Evolutionary conservation across 2,888 invertebrate genomes (phyloP).

Genomic region (Bedellia somnulentella): DNA sequence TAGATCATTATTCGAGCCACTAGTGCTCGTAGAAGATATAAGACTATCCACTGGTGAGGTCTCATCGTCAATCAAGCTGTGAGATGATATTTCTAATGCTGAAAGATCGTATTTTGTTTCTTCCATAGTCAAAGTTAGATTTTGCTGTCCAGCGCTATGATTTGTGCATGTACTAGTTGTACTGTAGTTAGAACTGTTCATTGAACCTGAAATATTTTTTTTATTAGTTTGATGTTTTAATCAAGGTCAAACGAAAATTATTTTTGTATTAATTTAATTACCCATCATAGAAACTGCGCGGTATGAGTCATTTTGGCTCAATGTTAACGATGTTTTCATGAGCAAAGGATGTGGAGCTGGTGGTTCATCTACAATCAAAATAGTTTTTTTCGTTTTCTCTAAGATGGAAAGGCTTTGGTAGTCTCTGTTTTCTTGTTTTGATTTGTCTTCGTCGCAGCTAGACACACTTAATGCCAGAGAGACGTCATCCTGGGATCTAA

Average conservation of each 20-base stretch:
- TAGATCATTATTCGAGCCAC: slow-evolving; percentile 60
- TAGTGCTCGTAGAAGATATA: slow-evolving; percentile 64
- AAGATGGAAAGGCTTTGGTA: slow-evolving; percentile 16
- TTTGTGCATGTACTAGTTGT: slow-evolving; percentile 54
- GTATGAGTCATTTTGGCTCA: slow-evolving; percentile 40
- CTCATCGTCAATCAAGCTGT: slow-evolving; percentile 76
- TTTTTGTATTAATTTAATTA: no score
- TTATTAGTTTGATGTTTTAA: neutral
- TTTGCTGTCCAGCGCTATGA: slow-evolving; percentile 47
- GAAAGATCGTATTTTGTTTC: slow-evolving; percentile 78
- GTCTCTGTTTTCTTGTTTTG: slow-evolving; percentile 31
- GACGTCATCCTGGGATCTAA: slow-evolving; percentile 53
- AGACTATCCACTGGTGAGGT: slow-evolving; percentile 82
- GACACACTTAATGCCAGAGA: slow-evolving; percentile 51
- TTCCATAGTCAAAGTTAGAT: slow-evolving; percentile 66
- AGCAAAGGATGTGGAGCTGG: slow-evolving; percentile 45
- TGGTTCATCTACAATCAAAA: slow-evolving; percentile 43
- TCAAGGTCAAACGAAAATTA: no score
- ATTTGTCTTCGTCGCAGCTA: slow-evolving; percentile 53
- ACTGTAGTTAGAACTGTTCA: slow-evolving; percentile 56
- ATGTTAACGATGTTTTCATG: slow-evolving; percentile 48
- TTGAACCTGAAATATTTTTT: slow-evolving; percentile 43
- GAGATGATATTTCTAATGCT: slow-evolving; percentile 67
- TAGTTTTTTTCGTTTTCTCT: slow-evolving; percentile 38
- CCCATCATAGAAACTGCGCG: slow-evolving; percentile 46